phyloP scores from a whole-genome alignment of 2,797 vertebrate genomes.

The Eleutherodactylus coqui region DNA sequence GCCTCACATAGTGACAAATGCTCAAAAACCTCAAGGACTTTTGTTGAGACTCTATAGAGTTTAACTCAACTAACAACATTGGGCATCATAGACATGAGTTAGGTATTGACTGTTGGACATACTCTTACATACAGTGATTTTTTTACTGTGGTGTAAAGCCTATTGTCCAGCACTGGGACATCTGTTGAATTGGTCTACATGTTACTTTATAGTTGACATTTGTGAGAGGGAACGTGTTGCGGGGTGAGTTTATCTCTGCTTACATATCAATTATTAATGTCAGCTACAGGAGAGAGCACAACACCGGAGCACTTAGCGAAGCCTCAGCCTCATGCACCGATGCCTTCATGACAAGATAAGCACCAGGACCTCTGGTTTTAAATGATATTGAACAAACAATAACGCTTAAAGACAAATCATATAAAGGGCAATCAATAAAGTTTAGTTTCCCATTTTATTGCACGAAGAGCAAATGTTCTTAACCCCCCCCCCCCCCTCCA shows the following conservation, averaged over 20 bases:
- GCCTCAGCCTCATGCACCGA: constrained; percentile 39
- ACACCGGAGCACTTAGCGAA: not conserved
- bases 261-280: constrained; percentile 22
- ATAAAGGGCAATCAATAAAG: constrained; percentile 62
- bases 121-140: not conserved
- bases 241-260: constrained; percentile 20
- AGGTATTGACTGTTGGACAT: not conserved
- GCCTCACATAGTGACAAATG: not conserved
- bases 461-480: constrained; percentile 50
- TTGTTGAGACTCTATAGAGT: no score
- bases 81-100: no score
- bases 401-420: constrained; percentile 58
- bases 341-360: constrained; percentile 57
- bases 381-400: constrained; percentile 60
- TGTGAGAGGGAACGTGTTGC: constrained; percentile 31
- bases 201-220: constrained; percentile 34
- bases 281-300: not conserved
- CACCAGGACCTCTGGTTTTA: constrained; percentile 64
- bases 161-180: not conserved
- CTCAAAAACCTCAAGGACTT: not conserved
- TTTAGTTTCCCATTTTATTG: constrained; percentile 54
- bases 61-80: no score
- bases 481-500: no score
- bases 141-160: not conserved
- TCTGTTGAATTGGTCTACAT: constrained; percentile 10